Evolutionary conservation across 2,113 vertebrate genomes (phyloP).

Genomic region (Macquaria ambigua): DNA sequence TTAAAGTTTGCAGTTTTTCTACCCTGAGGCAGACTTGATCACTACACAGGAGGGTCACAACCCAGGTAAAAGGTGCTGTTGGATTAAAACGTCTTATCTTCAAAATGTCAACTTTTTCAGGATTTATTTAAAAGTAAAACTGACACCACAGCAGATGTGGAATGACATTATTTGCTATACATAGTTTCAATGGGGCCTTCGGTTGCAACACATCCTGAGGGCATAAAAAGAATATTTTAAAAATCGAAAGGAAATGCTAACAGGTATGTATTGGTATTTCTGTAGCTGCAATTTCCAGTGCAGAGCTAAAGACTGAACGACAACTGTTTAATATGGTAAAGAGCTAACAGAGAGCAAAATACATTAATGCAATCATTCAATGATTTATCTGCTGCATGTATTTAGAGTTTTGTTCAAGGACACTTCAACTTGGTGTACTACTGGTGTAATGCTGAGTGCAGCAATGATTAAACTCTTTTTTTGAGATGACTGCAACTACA

Average conservation of each 20-base stretch:
- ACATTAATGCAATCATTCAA: background rate
- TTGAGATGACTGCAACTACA: background rate
- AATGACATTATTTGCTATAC: background rate
- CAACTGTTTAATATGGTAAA: background rate
- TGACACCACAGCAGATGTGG: background rate
- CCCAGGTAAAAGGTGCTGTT: slow-evolving; percentile 2
- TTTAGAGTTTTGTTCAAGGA: background rate
- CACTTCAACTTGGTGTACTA: background rate
- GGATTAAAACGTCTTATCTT: slow-evolving; percentile 26
- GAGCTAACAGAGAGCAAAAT: background rate
- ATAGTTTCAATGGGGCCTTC: background rate
- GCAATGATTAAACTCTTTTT: background rate
- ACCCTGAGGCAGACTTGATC: slow-evolving; percentile 6
- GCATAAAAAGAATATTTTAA: background rate
- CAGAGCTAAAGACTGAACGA: background rate
- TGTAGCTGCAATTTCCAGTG: background rate
- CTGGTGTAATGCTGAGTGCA: background rate
- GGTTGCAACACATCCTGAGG: background rate
- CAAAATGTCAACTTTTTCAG: slow-evolving; percentile 14
- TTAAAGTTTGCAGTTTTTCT: slow-evolving; percentile 9
- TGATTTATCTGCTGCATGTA: background rate
- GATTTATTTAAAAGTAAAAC: background rate
- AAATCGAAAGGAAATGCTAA: background rate
- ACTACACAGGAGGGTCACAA: slow-evolving; percentile 10
- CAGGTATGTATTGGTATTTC: background rate